Base-by-base conservation (phyloP, 2,113 vertebrate species). In the Podiceps cristatus region DNA sequence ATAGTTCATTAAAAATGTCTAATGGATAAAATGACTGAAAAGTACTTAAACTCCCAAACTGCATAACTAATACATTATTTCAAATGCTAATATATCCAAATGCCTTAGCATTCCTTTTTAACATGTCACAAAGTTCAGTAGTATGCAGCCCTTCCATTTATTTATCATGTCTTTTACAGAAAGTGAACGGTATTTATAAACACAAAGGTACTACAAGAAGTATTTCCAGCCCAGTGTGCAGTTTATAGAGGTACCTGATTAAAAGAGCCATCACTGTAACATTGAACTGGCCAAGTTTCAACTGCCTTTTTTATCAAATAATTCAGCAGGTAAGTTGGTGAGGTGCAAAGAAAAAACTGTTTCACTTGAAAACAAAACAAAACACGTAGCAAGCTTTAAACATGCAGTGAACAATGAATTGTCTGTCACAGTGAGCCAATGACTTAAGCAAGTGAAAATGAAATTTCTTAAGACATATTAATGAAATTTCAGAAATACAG, bases 381-480 rank as follows among this genome's bases (percentile, higher is more conserved):
- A 90, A 93, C 78, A 97, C 2, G 3, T 90, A 97, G 74, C 97
- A 98, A 97, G 95, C 95, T 91, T 97, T 86, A 90, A 92, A 97
- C 98, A 96, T 98, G 98, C 95, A 96, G 75, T 93, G 94, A 97
- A 91, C 85, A 83, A 96, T 89, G 77, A 95, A 80, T 56, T 82
- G 72, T 95, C 83, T 95, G 55, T 97, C 86, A 97, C 76, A 97
- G 96, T 28, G 50, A 96, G 92, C 93, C 94, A 96, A 97, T 96
- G 92, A 97, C 77, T 88, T 80, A 87, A 95, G 45, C 93, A 96
- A 97, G 95, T 96, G 88, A 96, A 98, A 98, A 95, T 97, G 94
- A 93, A 93, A 96, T 94, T 97, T 98, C 91, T 97, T 94, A 96
- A 96, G 96, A 81, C 87, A 97, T 81, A 91, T 67, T 90, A 86